A percentile compares a stretch with the other conserved stretches of the same genome.
These are phyloP conservation scores for Heliangelus exortis DNA, from an alignment of 2,797 vertebrate genomes.

Conservation along the genomic window DNA sequence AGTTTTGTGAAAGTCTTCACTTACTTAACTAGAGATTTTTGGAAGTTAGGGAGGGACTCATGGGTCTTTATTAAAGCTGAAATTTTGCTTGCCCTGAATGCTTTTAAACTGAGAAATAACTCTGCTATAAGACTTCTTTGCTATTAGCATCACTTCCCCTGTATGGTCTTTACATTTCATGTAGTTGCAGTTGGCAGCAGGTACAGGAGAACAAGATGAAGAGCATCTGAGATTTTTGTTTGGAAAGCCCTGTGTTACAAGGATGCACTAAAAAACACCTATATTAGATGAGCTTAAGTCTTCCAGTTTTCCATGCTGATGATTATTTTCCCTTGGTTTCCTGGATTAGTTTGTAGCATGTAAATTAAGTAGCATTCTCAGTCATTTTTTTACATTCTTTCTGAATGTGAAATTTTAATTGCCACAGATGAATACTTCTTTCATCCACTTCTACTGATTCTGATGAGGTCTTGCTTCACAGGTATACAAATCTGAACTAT, in stretches of 20 bases:
- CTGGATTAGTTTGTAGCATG: background rate
- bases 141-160: background rate
- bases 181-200: background rate
- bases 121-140: background rate
- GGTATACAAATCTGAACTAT: background rate
- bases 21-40: background rate
- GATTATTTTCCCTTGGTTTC: background rate
- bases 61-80: background rate
- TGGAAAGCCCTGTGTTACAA: background rate
- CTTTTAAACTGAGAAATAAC: background rate
- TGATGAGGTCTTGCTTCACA: background rate
- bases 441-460: background rate
- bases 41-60: background rate
- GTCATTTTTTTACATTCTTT: background rate
- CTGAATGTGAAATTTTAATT: background rate
- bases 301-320: background rate
- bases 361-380: background rate
- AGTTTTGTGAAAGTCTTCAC: background rate
- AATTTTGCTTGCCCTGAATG: background rate
- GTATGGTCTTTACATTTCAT: background rate
- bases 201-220: background rate
- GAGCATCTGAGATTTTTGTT: background rate
- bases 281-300: background rate
- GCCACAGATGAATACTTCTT: background rate
- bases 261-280: background rate